These are phyloP conservation scores for Euzophera pinguis DNA, from an alignment of 2,888 invertebrate species.

Conservation along the genomic window DNA sequence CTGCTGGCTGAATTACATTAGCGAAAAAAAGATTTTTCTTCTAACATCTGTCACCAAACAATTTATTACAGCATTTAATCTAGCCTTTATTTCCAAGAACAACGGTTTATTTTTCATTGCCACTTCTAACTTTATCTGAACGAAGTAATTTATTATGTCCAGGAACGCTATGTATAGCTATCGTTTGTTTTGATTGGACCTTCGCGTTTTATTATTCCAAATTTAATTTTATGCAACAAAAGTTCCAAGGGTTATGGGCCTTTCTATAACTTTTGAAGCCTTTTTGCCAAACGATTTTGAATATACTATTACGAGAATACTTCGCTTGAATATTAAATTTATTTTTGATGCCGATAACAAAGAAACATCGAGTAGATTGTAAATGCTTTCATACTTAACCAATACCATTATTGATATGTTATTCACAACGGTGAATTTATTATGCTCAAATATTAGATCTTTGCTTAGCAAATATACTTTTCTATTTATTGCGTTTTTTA, in stretches of 20 bases:
- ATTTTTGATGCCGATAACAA: background rate
- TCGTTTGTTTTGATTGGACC: conserved; percentile 11
- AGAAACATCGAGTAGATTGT: background rate
- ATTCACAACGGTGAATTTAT: background rate
- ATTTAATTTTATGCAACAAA: conserved; percentile 6
- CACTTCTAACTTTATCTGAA: background rate
- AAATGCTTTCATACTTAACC: background rate
- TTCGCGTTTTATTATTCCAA: conserved; percentile 3
- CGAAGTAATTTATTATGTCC: conserved; percentile 3
- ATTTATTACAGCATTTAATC: background rate
- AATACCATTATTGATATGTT: background rate
- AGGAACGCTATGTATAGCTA: background rate
- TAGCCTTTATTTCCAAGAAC: background rate
- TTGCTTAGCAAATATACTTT: too few relatives aligned
- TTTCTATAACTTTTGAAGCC: background rate
- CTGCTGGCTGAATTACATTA: conserved; percentile 3
- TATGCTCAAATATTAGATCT: background rate
- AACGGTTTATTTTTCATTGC: background rate
- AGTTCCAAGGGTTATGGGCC: background rate
- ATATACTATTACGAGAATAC: background rate
- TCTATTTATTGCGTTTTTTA: too few relatives aligned
- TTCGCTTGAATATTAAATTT: background rate
- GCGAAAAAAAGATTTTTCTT: conserved; percentile 2
- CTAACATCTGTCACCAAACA: conserved; percentile 9
- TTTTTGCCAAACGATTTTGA: background rate